Evolutionary conservation across 1,140 invertebrate species (phyloP), one percentile per base, ranked within the genome.

Genomic region (Drosophila funebris): DNA sequence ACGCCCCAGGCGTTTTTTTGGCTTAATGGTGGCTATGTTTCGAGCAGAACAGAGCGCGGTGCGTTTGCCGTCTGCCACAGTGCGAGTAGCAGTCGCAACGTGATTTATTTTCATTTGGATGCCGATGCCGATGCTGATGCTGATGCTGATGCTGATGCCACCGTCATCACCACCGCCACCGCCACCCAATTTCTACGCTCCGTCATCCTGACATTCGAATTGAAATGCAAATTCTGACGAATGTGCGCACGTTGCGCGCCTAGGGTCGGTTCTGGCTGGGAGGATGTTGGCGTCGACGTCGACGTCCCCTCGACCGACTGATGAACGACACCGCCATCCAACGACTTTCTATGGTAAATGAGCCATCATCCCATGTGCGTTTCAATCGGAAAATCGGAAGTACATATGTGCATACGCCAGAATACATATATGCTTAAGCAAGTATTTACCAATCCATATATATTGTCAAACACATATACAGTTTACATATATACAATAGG

Each of bases 191-290:
- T 83, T 87, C 84, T 64, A 69, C 67, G 83, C 78, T 88, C 81
- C 78, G 83, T 88, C 83, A 83, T 87, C 71, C 78, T 87, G 76
- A 83, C 76, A 79, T 88, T 79, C 76, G 83, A 88, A 89, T 88
- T 88, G 84, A 88, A 89, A 88, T 88, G 83, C 83, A 88, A 88
- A 88, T 88, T 89, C 83, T 88, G 84, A 89, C 84, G 83, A 88
- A 88, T 89, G 82, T 87, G 78, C 71, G 68, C 82, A 73, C 78
- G 61, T 72, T 87, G 63, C 33, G 69, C 62, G 69, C 70, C 76
- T 73, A 83, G 50, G 60, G 48, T 62, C 46, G 37, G 27, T 50
- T 57, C 58, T 48, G 54, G 1, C 37, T 43, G 37, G 39, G 27
- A 39, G 72, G 62, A 68, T 44, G 31, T 4, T 37, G 31, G 31